phyloP scores from a whole-genome alignment of 2,888 invertebrate genomes.

The Limenitis camilla region DNA sequence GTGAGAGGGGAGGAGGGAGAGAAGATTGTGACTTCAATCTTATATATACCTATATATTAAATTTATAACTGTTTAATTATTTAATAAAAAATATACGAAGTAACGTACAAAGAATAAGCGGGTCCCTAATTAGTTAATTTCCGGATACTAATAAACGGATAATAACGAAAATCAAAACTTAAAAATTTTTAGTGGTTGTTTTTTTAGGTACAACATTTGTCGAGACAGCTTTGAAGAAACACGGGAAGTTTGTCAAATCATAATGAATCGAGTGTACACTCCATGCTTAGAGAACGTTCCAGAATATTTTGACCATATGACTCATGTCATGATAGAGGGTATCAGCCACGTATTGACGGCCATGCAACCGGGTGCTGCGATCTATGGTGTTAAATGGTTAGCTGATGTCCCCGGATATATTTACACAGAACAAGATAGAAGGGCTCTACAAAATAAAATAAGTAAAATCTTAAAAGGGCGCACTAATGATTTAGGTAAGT shows the following conservation, averaged over 20 bases:
- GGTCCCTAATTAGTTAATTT: too few relatives aligned
- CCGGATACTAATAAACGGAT: not conserved
- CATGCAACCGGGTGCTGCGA: constrained; percentile 50
- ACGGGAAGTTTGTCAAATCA: constrained; percentile 63
- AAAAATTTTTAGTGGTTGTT: too few relatives aligned
- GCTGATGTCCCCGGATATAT: constrained; percentile 65
- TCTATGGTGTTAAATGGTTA: constrained; percentile 66
- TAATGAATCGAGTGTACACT: constrained; percentile 71
- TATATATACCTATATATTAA: too few relatives aligned
- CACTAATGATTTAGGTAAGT: constrained; percentile 27
- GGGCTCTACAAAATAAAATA: constrained; percentile 23
- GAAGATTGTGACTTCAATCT: too few relatives aligned
- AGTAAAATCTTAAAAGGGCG: constrained; percentile 24
- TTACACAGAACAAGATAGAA: constrained; percentile 34
- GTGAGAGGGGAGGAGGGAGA: too few relatives aligned
- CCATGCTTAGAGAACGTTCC: constrained; percentile 70
- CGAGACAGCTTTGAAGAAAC: constrained; percentile 74
- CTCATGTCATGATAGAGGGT: constrained; percentile 73
- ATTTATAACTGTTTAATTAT: too few relatives aligned
- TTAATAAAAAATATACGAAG: too few relatives aligned
- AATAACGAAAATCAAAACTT: not conserved
- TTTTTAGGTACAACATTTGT: constrained; percentile 77
- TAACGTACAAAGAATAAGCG: too few relatives aligned
- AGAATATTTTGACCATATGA: constrained; percentile 75
- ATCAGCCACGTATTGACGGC: constrained; percentile 77